A percentile compares a stretch with the other conserved stretches of the same genome.
These are phyloP conservation scores for Aspidapion aeneum DNA, from an alignment of 2,888 invertebrate species.

Conservation along the genomic window DNA sequence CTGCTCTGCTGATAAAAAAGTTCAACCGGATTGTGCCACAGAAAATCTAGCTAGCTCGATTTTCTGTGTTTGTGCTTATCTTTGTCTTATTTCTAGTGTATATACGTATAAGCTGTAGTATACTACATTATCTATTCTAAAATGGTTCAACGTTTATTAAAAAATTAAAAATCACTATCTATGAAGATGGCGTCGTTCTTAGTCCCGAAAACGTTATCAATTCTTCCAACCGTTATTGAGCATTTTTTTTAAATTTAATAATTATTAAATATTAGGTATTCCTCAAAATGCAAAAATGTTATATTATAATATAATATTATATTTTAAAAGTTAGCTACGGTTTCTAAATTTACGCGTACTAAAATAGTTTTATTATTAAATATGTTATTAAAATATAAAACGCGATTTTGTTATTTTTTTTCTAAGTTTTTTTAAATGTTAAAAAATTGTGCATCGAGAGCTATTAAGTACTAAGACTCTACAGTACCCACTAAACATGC, in stretches of 20 bases:
- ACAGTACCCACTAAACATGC: slow-evolving; percentile 47
- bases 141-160: no score
- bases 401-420: slow-evolving; percentile 40
- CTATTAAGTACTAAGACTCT: slow-evolving; percentile 40
- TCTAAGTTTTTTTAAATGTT: slow-evolving; percentile 34
- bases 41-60: no score
- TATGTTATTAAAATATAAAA: slow-evolving; percentile 48
- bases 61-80: no score
- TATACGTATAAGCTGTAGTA: no score
- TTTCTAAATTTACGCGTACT: slow-evolving; percentile 45
- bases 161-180: no score
- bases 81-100: no score
- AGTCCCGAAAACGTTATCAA: slow-evolving; percentile 38
- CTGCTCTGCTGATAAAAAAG: no score
- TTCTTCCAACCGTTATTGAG: slow-evolving; percentile 37
- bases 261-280: no score
- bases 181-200: slow-evolving; percentile 36
- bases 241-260: slow-evolving; percentile 29
- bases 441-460: slow-evolving; percentile 46
- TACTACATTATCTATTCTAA: no score
- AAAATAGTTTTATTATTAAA: slow-evolving; percentile 42
- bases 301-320: no score
- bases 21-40: no score
- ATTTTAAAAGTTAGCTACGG: slow-evolving; percentile 38
- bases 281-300: slow-evolving; percentile 35